These are phyloP conservation scores for Drosophila eohydei DNA, from an alignment of 2,888 invertebrate genomes.

Conservation along the genomic window DNA sequence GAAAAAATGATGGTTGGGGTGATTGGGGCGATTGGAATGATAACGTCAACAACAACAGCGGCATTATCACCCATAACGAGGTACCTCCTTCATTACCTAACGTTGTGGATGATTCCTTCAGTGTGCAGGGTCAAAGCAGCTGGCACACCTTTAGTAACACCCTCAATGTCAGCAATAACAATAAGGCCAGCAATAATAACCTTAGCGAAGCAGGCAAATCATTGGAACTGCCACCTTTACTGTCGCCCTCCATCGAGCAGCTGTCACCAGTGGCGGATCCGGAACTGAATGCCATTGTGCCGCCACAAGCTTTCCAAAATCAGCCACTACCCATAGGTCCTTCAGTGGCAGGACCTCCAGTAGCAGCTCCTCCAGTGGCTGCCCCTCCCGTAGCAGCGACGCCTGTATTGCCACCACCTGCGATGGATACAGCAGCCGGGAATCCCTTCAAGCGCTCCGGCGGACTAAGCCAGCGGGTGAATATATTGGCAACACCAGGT, in stretches of 20 bases:
- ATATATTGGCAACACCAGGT: slow-evolving; percentile 84
- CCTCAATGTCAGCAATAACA: slow-evolving; percentile 18
- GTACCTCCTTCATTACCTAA: slow-evolving; percentile 62
- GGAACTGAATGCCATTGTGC: slow-evolving; percentile 70
- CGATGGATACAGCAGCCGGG: slow-evolving; percentile 29
- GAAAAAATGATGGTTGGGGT: slow-evolving; percentile 81
- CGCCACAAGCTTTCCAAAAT: slow-evolving; percentile 66
- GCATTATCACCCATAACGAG: slow-evolving; percentile 41
- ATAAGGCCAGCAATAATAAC: slow-evolving; percentile 15
- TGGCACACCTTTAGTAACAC: slow-evolving; percentile 59
- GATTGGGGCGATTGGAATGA: slow-evolving; percentile 84
- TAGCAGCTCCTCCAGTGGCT: slow-evolving; percentile 1
- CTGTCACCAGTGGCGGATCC: slow-evolving; percentile 40
- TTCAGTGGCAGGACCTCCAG: slow-evolving; percentile 1
- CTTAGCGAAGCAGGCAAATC: slow-evolving; percentile 23
- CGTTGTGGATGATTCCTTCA: slow-evolving; percentile 87
- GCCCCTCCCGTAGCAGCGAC: not conserved
- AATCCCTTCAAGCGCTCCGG: slow-evolving; percentile 84
- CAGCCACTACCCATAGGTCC: slow-evolving; percentile 34
- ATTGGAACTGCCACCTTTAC: slow-evolving; percentile 47
- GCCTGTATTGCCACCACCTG: slow-evolving; percentile 27
- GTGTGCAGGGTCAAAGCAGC: slow-evolving; percentile 83
- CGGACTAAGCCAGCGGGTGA: slow-evolving; percentile 75
- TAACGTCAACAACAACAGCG: slow-evolving; percentile 53
- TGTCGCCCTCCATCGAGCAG: slow-evolving; percentile 32